Evolutionary conservation across 1,140 invertebrate species (phyloP).

Genomic region (Pogonomyrmex barbatus): DNA sequence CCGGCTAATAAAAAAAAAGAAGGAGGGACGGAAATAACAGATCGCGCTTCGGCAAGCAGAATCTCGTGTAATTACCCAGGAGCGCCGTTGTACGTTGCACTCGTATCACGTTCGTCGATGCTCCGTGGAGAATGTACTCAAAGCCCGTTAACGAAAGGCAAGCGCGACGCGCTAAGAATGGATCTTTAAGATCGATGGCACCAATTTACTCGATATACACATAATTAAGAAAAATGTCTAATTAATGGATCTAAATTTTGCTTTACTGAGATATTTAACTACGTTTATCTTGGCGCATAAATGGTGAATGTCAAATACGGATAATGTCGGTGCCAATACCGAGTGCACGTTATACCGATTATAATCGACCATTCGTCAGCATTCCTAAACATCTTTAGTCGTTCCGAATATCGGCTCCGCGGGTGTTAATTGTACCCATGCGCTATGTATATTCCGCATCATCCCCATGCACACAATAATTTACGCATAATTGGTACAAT

Average conservation of each 20-base stretch:
- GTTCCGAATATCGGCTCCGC: conserved; percentile 18
- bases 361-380: conserved; percentile 3
- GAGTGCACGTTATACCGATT: not conserved
- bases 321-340: not conserved
- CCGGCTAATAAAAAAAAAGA: conserved; percentile 41
- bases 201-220: not conserved
- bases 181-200: not conserved
- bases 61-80: conserved; percentile 66
- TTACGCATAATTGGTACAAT: conserved; percentile 57
- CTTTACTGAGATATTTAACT: not conserved
- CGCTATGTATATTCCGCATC: not conserved
- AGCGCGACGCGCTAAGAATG: not conserved
- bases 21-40: conserved; percentile 52
- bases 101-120: conserved; percentile 57
- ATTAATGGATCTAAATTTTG: not conserved
- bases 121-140: conserved; percentile 3
- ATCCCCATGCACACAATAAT: conserved; percentile 46
- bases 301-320: not conserved
- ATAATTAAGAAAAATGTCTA: not conserved
- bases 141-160: conserved; percentile 24
- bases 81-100: conserved; percentile 13
- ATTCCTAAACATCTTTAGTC: conserved; percentile 32
- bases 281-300: not conserved
- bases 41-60: conserved; percentile 61
- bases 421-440: conserved; percentile 41